A percentile compares a stretch with the other conserved stretches of the same genome.
phyloP scores from a whole-genome alignment of 2,113 vertebrate species.

The Phylloscopus trochilus region DNA sequence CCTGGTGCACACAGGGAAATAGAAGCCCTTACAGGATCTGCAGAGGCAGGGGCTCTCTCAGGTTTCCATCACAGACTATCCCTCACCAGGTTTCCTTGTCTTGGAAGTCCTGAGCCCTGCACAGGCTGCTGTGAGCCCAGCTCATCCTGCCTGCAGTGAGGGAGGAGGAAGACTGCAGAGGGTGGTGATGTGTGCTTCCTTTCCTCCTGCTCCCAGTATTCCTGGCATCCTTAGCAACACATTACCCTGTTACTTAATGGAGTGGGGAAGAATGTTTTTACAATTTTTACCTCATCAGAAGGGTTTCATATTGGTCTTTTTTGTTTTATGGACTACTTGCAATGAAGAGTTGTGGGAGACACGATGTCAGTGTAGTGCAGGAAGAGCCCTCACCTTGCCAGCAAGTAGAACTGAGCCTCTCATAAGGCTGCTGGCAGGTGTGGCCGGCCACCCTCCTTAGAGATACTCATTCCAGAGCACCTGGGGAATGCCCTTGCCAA shows the following conservation, averaged over 20 bases:
- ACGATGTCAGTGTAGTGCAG: background rate
- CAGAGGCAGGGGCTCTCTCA: background rate
- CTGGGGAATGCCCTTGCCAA: background rate
- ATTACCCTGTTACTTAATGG: background rate
- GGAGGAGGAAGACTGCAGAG: background rate
- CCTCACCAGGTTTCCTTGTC: background rate
- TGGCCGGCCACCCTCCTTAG: background rate
- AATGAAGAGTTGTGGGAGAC: background rate
- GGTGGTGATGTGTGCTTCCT: background rate
- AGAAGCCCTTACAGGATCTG: accelerated
- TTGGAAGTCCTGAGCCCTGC: background rate
- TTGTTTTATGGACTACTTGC: background rate
- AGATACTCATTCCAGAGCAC: background rate
- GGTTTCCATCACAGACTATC: background rate
- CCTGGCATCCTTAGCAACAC: background rate
- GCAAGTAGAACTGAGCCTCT: background rate
- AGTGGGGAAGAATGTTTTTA: background rate
- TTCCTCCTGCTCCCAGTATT: background rate
- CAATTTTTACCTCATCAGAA: background rate
- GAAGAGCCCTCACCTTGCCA: background rate
- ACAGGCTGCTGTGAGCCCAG: background rate
- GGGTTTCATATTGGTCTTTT: background rate
- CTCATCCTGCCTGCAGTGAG: accelerated
- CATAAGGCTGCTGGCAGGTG: background rate
- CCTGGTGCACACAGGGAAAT: accelerated